Base-by-base conservation (phyloP, 2,797 vertebrate species). In the Myiothlypis chrysogaster region DNA sequence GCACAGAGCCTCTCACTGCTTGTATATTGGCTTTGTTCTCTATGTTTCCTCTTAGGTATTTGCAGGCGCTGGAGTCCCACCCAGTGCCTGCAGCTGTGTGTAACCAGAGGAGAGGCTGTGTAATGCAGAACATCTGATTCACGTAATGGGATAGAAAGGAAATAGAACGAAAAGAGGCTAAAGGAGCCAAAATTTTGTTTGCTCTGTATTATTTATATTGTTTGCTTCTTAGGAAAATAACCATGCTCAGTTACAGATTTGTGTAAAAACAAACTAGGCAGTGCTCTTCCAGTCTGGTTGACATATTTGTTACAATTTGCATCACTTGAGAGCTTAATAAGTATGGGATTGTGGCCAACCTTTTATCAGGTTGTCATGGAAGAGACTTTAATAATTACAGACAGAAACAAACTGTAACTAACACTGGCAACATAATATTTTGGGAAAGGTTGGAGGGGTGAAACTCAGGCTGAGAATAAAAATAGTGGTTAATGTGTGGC, bases 361-460 rank as follows among this genome's bases (percentile, higher is more conserved):
- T 89, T 96, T 96, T 95, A 94, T 96, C 94, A 93, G 91, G 90
- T 94, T 96, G 95, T 94, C 89, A 82, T 21, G 84, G 85, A 96
- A 94, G 91, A 94, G 82, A 69, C 78, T 95, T 95, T 93, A 94
- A 94, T 96, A 95, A 95, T 94, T 96, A 87, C 86, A 95, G 90
- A 94, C 89, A 94, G 94, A 96, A 95, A 93, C 82, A 96, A 95
- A 95, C 95, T 96, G 89, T 95, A 97, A 93, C 95, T 90, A 96
- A 93, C 79, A 89, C 90, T 89, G 78, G 94, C 89, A 94, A 92
- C 94, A 83, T 87, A 97, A 92, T 95, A 95, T 96, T 95, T 96
- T 94, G 88, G 85, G 84, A 95, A 95, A 93, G 87, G 95, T 87
- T 90, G 69, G 70, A 94, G 72, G 69, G 77, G 91, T 94, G 95